Evolutionary conservation across 1,140 invertebrate genomes (phyloP).

Genomic region (Sesamia nonagrioides): DNA sequence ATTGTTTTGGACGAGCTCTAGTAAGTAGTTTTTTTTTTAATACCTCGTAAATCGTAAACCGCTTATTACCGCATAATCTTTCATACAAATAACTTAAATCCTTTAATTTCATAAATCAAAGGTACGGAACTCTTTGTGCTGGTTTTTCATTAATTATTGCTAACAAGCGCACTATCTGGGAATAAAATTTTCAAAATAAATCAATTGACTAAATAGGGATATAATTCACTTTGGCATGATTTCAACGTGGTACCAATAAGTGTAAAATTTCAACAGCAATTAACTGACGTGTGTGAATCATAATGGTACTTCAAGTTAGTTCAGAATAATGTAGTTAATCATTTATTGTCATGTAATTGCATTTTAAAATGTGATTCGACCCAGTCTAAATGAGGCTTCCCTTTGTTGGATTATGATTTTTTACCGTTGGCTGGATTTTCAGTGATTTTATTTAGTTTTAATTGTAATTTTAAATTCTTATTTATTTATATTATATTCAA

Average conservation of each 20-base stretch:
- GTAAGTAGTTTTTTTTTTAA: no score
- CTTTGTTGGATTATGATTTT: not conserved
- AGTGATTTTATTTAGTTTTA: not conserved
- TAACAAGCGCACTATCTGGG: no score
- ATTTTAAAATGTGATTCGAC: not conserved
- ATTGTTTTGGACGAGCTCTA: no score
- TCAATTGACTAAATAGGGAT: not conserved
- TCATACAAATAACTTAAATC: no score
- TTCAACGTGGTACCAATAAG: not conserved
- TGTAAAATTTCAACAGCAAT: not conserved
- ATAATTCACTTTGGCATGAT: not conserved
- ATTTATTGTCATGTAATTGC: slow-evolving; percentile 1
- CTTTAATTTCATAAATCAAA: no score
- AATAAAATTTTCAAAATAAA: not conserved
- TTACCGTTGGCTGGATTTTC: not conserved
- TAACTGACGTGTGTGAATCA: not conserved
- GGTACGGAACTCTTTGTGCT: no score
- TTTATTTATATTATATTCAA: no score
- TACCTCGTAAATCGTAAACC: no score
- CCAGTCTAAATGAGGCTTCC: not conserved
- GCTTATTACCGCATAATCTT: no score
- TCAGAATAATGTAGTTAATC: not conserved
- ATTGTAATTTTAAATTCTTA: no score
- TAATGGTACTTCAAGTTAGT: not conserved
- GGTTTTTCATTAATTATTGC: no score